Percentiles rank a stretch among this genome's conserved stretches.
phyloP scores from a whole-genome alignment of 2,113 vertebrate species.

The Syrmaticus mikado region DNA sequence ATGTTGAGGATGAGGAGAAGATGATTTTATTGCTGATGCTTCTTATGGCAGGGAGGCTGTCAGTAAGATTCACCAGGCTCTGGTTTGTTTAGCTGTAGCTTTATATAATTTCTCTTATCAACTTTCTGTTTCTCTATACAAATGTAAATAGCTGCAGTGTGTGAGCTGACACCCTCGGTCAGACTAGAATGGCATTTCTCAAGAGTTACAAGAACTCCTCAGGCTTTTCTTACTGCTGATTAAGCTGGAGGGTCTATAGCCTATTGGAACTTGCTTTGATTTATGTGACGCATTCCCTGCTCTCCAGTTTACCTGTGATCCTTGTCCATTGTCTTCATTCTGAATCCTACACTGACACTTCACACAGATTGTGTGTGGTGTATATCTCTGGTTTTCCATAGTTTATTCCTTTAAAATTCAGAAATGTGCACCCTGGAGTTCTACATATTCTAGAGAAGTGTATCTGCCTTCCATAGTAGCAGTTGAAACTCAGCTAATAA shows the following conservation, averaged over 20 bases:
- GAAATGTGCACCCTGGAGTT: neutral
- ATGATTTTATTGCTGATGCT: neutral
- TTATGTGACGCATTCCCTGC: neutral
- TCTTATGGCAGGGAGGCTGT: neutral
- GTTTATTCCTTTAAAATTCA: neutral
- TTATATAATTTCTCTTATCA: neutral
- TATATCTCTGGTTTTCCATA: neutral
- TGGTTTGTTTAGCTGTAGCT: neutral
- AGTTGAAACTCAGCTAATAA: neutral
- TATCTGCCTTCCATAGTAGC: neutral
- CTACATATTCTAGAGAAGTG: neutral
- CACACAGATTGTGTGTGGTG: neutral
- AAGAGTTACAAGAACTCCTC: neutral
- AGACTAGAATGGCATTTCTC: neutral
- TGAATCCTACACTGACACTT: neutral
- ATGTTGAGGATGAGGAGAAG: neutral
- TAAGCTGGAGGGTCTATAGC: neutral
- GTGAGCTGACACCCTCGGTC: neutral
- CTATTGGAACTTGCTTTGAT: neutral
- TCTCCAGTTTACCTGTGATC: neutral
- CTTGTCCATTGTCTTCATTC: neutral
- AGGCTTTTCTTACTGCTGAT: neutral
- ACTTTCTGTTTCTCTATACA: slow-evolving; percentile 3
- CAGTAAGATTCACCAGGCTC: neutral
- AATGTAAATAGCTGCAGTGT: neutral